Percentiles rank a stretch among this genome's conserved stretches.
Conservation (phyloP, 2,113 vertebrate genomes). For the Oceanites oceanicus region DNA sequence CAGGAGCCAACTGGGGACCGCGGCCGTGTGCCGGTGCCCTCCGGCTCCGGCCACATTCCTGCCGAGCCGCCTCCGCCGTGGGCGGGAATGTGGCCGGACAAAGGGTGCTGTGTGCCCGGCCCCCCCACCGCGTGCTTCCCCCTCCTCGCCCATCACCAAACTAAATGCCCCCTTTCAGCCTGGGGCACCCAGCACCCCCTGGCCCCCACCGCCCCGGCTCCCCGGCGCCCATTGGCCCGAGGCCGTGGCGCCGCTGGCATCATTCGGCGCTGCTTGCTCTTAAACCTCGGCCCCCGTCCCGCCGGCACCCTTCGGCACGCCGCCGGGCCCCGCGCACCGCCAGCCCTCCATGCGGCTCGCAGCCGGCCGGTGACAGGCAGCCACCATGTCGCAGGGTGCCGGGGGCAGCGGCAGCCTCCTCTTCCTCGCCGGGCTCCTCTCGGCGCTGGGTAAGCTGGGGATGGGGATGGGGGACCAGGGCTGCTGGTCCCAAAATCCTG, state of each 20-base stretch:
- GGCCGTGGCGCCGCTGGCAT: not conserved
- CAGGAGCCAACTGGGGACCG: too few relatives aligned
- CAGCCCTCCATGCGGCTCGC: not conserved
- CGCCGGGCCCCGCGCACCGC: not conserved
- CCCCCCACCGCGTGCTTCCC: not conserved
- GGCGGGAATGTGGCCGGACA: slow-evolving; percentile 9
- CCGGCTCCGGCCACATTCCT: not conserved
- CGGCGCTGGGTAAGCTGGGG: not conserved
- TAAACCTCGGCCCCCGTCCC: not conserved
- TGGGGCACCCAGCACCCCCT: not conserved
- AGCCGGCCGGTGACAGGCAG: not conserved
- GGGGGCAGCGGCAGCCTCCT: not conserved
- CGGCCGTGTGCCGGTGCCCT: not conserved
- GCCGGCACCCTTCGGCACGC: not conserved
- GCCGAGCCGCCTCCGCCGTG: not conserved
- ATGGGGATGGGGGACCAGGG: not conserved
- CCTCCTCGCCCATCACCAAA: not conserved
- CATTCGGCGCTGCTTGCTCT: not conserved
- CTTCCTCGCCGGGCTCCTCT: not conserved
- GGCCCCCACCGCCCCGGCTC: not conserved
- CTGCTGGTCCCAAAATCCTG: not conserved
- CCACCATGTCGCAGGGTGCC: not conserved
- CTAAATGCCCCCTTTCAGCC: slow-evolving; percentile 16
- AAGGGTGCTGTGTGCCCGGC: not conserved
- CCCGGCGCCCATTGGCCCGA: slow-evolving; percentile 19